These are phyloP conservation scores for Gryllus bimaculatus DNA, from an alignment of 1,140 invertebrate genomes.

Conservation along the genomic window DNA sequence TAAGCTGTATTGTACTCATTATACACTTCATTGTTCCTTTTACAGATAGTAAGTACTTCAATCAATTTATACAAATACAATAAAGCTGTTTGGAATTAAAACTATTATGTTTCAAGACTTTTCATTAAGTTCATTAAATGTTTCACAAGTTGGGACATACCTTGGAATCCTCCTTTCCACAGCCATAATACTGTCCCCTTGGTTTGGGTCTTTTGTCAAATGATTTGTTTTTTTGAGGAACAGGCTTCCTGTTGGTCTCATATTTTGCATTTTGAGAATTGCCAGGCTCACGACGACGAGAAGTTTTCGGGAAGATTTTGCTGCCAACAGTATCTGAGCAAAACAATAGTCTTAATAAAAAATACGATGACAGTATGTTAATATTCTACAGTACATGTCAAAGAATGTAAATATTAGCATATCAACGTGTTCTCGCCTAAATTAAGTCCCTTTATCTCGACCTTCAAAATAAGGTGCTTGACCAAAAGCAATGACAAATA, in stretches of 20 bases:
- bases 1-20: too few species aligned
- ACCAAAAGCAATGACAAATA: background rate
- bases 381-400: background rate
- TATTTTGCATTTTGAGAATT: constrained; percentile 43
- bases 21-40: too few species aligned
- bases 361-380: background rate
- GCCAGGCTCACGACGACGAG: constrained; percentile 50
- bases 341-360: background rate
- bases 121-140: too few species aligned
- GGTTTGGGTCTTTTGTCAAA: constrained; percentile 67
- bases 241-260: constrained; percentile 50
- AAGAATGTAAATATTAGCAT: background rate
- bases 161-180: constrained; percentile 64
- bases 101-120: too few species aligned
- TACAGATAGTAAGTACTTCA: too few species aligned
- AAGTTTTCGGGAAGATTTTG: constrained; percentile 52
- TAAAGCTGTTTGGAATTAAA: too few species aligned
- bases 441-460: background rate
- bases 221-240: constrained; percentile 47
- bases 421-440: background rate
- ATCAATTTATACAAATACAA: too few species aligned
- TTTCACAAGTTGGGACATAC: constrained; percentile 27
- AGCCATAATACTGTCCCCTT: constrained; percentile 51
- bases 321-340: constrained; percentile 42
- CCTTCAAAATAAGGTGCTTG: background rate